These are phyloP conservation scores for Plectrocnemia conspersa DNA, from an alignment of 1,140 invertebrate species.

Conservation along the genomic window DNA sequence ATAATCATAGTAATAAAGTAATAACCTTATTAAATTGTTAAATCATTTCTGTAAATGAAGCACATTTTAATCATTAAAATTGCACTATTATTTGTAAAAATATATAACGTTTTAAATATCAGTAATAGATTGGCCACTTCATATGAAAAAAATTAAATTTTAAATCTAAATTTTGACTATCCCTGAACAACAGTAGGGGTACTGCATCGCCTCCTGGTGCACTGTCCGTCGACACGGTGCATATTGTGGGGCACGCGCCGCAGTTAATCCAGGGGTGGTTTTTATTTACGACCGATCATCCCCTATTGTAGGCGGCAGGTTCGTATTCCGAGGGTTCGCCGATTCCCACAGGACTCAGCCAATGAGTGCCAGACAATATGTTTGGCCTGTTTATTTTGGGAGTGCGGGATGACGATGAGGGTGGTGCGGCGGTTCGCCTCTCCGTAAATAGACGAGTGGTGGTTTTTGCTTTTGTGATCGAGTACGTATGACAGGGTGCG, in stretches of 20 bases:
- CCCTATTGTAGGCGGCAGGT: constrained; percentile 11
- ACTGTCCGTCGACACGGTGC: constrained; percentile 20
- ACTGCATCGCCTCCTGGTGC: background rate
- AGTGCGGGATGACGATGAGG: constrained; percentile 12
- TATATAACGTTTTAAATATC: too few species aligned
- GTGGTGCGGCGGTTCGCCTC: constrained; percentile 9
- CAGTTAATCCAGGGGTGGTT: constrained; percentile 11
- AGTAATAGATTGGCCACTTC: too few species aligned
- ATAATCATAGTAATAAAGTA: too few species aligned
- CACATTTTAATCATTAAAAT: too few species aligned
- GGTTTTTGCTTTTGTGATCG: too few species aligned
- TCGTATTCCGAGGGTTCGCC: too few species aligned
- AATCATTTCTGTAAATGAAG: too few species aligned
- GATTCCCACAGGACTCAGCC: constrained; percentile 27
- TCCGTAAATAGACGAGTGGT: background rate
- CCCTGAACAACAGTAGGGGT: constrained; percentile 2
- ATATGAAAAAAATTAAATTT: background rate
- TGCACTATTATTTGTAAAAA: too few species aligned
- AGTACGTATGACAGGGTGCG: too few species aligned
- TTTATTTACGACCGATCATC: constrained; percentile 26
- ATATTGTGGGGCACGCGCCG: constrained; percentile 28
- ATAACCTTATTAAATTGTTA: too few species aligned
- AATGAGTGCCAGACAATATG: constrained; percentile 14
- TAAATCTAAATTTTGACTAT: background rate
- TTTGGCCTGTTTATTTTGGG: constrained; percentile 15